A percentile compares a stretch with the other conserved stretches of the same genome.
Evolutionary conservation across 2,888 invertebrate species (phyloP).

Genomic region (Automeris io): DNA sequence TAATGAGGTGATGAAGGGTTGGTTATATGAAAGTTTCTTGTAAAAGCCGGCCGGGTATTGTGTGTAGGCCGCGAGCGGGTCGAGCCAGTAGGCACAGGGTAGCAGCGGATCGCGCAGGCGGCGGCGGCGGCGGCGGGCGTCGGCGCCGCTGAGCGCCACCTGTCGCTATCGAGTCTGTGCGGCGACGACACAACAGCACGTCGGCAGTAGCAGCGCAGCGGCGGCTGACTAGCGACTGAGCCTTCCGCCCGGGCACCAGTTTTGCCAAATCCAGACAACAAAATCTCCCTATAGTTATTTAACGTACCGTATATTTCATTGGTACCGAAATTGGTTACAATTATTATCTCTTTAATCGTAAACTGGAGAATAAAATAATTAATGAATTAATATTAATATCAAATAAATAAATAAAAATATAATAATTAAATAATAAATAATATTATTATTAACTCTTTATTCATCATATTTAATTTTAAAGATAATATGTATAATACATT

Average conservation of each 20-base stretch:
- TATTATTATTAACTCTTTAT: too few species aligned
- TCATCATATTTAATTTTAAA: too few species aligned
- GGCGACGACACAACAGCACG: conserved; percentile 20
- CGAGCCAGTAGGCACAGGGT: conserved; percentile 32
- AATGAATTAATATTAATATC: too few species aligned
- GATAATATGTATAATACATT: too few species aligned
- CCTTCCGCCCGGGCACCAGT: conserved; percentile 23
- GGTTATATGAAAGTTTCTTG: conserved; percentile 52
- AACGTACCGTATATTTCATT: too few species aligned
- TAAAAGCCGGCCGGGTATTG: conserved; percentile 37
- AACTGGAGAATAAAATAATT: too few species aligned
- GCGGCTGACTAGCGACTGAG: conserved; percentile 55
- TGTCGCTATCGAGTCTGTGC: conserved; percentile 38
- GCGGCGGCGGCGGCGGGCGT: conserved; percentile 63
- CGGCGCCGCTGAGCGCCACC: conserved; percentile 62
- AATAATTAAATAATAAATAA: too few species aligned
- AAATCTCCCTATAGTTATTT: too few species aligned
- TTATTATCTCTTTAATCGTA: too few species aligned
- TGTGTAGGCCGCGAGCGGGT: conserved; percentile 23
- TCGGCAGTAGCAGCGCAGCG: conserved; percentile 26
- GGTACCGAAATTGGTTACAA: too few species aligned
- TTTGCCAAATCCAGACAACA: too few species aligned
- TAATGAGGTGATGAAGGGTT: conserved; percentile 35
- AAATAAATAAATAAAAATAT: too few species aligned
- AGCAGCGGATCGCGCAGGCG: conserved; percentile 52